phyloP scores from a whole-genome alignment of 2,797 vertebrate species.

The Bovichtus variegatus region DNA sequence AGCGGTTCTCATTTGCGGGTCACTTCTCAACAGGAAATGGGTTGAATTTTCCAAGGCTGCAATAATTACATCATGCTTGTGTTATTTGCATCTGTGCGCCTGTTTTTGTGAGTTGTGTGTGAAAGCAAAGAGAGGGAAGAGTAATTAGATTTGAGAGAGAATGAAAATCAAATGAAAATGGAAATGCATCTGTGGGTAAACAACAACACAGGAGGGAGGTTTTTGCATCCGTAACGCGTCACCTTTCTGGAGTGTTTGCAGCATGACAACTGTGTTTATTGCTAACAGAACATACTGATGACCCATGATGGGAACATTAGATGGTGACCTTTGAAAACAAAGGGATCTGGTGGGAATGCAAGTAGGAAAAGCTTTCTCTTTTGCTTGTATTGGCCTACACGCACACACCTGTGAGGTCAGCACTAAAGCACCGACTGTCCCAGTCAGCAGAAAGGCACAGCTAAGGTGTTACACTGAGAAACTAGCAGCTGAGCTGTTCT shows the following conservation, averaged over 20 bases:
- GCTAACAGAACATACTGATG: conserved; percentile 29
- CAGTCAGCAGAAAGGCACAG: conserved; percentile 61
- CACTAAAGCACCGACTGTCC: conserved; percentile 16
- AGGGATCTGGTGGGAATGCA: conserved; percentile 34
- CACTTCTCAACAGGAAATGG: conserved; percentile 72
- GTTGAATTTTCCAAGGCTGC: conserved; percentile 64
- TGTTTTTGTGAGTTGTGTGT: conserved; percentile 21
- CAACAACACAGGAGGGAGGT: conserved; percentile 25
- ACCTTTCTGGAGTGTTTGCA: conserved; percentile 15
- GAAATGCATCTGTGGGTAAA: conserved; percentile 53
- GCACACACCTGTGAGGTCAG: conserved; percentile 60
- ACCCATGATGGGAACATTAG: conserved; percentile 7
- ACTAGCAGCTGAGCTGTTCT: conserved; percentile 55
- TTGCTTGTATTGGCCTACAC: conserved; percentile 31
- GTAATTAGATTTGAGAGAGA: conserved; percentile 66
- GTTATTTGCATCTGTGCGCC: conserved; percentile 63
- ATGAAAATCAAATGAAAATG: conserved; percentile 63
- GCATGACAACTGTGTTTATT: conserved; percentile 31
- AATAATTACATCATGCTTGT: conserved; percentile 80
- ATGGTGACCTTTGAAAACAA: conserved; percentile 42
- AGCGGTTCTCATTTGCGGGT: conserved; percentile 60
- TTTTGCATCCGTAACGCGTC: conserved; percentile 14
- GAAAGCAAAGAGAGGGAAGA: conserved; percentile 39
- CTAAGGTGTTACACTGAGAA: conserved; percentile 54
- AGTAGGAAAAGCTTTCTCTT: conserved; percentile 27